Percentiles rank a stretch among this genome's conserved stretches.
phyloP scores from a whole-genome alignment of 2,888 invertebrate species.

The Nephrotoma flavescens region DNA sequence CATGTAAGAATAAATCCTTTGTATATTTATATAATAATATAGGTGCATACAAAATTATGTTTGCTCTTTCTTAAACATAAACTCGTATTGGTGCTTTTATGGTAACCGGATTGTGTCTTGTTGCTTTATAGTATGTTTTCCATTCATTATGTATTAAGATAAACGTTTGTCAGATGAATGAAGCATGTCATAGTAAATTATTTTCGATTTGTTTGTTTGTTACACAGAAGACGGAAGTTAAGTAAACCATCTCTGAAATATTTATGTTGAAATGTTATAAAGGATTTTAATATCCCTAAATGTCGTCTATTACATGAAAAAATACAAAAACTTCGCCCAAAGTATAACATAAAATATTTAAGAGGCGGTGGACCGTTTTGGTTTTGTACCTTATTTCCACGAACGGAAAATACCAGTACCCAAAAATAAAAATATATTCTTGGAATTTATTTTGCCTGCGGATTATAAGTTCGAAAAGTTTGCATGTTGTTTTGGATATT shows the following conservation, averaged over 20 bases:
- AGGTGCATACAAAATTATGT: neutral
- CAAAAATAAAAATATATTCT: neutral
- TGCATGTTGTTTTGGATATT: neutral
- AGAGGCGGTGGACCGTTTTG: neutral
- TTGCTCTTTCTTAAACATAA: neutral
- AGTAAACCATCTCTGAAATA: neutral
- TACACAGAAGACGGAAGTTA: neutral
- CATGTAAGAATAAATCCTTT: neutral
- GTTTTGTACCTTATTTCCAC: neutral
- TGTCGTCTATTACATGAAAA: neutral
- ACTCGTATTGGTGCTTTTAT: neutral
- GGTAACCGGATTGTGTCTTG: neutral
- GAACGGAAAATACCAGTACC: neutral
- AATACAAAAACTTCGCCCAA: neutral
- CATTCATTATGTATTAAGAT: too few relatives aligned
- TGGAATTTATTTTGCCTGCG: neutral
- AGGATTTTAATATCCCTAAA: neutral
- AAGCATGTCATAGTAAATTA: neutral
- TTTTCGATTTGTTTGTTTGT: neutral
- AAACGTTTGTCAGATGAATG: neutral
- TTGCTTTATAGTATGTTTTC: neutral
- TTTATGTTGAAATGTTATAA: neutral
- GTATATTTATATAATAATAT: neutral
- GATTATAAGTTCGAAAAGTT: neutral
- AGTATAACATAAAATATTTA: neutral